Percentiles rank a stretch among this genome's conserved stretches.
Evolutionary conservation across 2,113 vertebrate species (phyloP).

Genomic region (Myotis yumanensis): DNA sequence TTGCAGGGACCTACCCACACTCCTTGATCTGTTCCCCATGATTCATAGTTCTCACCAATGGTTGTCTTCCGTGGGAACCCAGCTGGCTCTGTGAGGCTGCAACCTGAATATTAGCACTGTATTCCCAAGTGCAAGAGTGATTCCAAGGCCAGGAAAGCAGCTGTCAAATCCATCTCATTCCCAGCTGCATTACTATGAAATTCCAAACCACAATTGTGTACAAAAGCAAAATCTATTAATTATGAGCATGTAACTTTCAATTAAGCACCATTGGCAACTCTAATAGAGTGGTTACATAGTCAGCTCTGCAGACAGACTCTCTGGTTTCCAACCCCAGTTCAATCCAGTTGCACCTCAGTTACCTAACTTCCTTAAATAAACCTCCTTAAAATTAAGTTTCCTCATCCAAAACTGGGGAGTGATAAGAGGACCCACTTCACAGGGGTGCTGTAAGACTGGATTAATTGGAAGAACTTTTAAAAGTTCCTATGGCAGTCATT

Average conservation of each 20-base stretch:
- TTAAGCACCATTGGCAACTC: background rate
- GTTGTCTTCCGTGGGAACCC: background rate
- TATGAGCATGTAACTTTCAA: constrained; percentile 23
- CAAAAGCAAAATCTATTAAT: constrained; percentile 47
- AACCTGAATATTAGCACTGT: background rate
- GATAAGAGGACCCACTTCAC: background rate
- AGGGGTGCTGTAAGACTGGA: background rate
- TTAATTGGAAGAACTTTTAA: constrained; percentile 58
- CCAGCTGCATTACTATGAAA: constrained; percentile 12
- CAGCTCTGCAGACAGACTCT: background rate
- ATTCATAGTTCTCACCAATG: background rate
- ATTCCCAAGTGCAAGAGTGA: background rate
- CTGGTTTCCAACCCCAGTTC: background rate
- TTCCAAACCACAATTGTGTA: background rate
- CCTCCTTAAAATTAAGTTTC: background rate
- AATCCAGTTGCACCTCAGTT: rapidly evolving
- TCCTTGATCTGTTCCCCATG: background rate
- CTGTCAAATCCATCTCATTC: background rate
- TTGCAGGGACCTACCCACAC: background rate
- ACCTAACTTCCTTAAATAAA: background rate
- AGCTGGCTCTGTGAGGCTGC: background rate
- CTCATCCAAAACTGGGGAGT: background rate
- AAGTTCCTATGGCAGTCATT: constrained; percentile 34
- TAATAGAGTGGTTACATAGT: background rate
- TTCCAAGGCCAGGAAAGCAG: constrained; percentile 31